Evolutionary conservation across 1,140 invertebrate genomes (phyloP).

Genomic region (Sminthurides bifidus): DNA sequence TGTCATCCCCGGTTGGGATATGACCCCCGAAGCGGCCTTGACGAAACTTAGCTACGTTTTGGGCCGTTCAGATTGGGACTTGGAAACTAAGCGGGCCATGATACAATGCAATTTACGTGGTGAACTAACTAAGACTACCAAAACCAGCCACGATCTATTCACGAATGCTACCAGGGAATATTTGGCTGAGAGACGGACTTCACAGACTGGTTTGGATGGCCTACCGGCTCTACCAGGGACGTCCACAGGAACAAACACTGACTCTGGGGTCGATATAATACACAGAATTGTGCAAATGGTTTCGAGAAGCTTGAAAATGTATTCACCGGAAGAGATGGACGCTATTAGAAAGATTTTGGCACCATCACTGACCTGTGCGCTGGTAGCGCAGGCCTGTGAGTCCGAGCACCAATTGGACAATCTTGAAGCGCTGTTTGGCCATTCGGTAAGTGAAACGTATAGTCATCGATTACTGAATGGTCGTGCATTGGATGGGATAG

Average conservation of each 20-base stretch:
- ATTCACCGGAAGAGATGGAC: slow-evolving; percentile 53
- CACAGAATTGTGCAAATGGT: slow-evolving; percentile 49
- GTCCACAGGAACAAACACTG: not conserved
- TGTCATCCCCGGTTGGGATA: slow-evolving; percentile 82
- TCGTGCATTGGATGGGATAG: not conserved
- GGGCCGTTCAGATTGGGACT: slow-evolving; percentile 63
- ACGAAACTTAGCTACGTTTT: slow-evolving; percentile 85
- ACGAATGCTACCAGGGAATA: not conserved
- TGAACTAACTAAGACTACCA: slow-evolving; percentile 44
- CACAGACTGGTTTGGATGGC: slow-evolving; percentile 1
- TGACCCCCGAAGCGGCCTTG: slow-evolving; percentile 89
- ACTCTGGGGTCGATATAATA: slow-evolving; percentile 6
- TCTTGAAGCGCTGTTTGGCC: slow-evolving; percentile 24
- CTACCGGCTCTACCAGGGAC: slow-evolving; percentile 6
- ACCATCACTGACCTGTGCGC: slow-evolving; percentile 56
- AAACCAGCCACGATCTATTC: slow-evolving; percentile 1
- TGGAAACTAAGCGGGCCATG: slow-evolving; percentile 62
- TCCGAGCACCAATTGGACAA: slow-evolving; percentile 21
- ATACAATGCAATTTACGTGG: slow-evolving; percentile 63
- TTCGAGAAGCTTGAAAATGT: slow-evolving; percentile 50
- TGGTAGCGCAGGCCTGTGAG: slow-evolving; percentile 53
- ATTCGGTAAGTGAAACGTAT: slow-evolving; percentile 15
- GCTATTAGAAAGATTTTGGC: slow-evolving; percentile 60
- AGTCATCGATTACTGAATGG: not conserved
- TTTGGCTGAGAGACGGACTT: not conserved